Conservation (phyloP, 2,888 invertebrate genomes). For the Tipula vernalis region DNA sequence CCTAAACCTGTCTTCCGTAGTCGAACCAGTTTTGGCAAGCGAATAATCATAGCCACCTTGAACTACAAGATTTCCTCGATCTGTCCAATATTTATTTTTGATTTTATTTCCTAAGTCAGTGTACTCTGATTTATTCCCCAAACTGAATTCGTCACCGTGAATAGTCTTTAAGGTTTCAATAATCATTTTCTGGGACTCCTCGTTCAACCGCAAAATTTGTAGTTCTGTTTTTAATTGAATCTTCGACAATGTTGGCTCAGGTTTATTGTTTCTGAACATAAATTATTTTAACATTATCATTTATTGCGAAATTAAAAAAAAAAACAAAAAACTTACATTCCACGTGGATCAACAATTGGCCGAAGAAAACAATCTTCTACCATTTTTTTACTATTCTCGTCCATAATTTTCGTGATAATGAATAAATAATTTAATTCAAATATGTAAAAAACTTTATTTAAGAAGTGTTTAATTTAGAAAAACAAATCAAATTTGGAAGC, state of each 20-base stretch:
- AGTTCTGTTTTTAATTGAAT: constrained; percentile 57
- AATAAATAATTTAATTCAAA: background rate
- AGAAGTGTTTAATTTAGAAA: background rate
- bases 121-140: constrained; percentile 43
- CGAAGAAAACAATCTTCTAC: constrained; percentile 52
- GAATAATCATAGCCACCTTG: constrained; percentile 50
- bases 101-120: constrained; percentile 57
- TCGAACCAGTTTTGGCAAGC: constrained; percentile 39
- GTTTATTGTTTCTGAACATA: constrained; percentile 28
- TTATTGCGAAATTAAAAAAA: constrained; percentile 5
- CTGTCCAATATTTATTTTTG: constrained; percentile 62
- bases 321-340: constrained; percentile 35
- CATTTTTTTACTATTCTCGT: constrained; percentile 42
- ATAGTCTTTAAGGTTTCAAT: constrained; percentile 61
- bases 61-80: constrained; percentile 60
- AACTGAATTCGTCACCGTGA: constrained; percentile 55
- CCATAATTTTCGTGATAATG: constrained; percentile 34
- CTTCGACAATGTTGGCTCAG: constrained; percentile 36
- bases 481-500: background rate
- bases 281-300: background rate
- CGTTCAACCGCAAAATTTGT: constrained; percentile 54
- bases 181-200: constrained; percentile 57
- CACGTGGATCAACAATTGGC: constrained; percentile 46
- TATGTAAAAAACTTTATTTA: background rate
- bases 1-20: constrained; percentile 45